These are phyloP conservation scores for Drosophila truncata DNA, from an alignment of 1,140 invertebrate species.

Conservation along the genomic window DNA sequence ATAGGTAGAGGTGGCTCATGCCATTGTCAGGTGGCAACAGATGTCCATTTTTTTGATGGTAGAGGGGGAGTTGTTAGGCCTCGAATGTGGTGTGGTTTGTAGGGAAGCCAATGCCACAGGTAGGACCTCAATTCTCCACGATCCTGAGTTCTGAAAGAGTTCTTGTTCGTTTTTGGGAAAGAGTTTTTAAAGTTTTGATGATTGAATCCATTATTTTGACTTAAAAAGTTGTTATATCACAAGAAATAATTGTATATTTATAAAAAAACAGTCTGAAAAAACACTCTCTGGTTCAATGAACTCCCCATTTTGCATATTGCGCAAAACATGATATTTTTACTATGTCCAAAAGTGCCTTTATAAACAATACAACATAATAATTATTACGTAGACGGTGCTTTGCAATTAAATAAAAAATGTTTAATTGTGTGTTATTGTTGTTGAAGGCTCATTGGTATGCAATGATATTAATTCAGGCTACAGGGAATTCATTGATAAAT, in stretches of 20 bases:
- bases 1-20: slow-evolving; percentile 3
- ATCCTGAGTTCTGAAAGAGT: neutral
- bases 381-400: neutral
- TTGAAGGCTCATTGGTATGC: slow-evolving; percentile 11
- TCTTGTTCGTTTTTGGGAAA: slow-evolving; percentile 6
- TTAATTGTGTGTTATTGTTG: slow-evolving; percentile 9
- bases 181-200: slow-evolving; percentile 51
- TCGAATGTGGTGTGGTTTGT: neutral
- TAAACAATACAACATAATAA: neutral
- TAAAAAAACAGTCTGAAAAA: neutral
- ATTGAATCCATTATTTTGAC: slow-evolving; percentile 40
- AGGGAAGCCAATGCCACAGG: neutral
- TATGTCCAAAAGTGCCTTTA: slow-evolving; percentile 1
- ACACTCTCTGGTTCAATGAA: slow-evolving; percentile 31
- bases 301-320: slow-evolving; percentile 28
- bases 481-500: slow-evolving; percentile 21
- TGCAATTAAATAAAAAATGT: slow-evolving; percentile 2
- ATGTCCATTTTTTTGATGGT: slow-evolving; percentile 18
- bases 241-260: neutral
- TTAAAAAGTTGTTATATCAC: slow-evolving; percentile 6
- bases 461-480: neutral
- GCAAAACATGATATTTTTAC: slow-evolving; percentile 28
- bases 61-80: neutral
- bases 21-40: slow-evolving; percentile 20
- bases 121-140: neutral